Evolutionary conservation across 30 jellyfish, hydroid and myxozoan species (phyloP), one percentile per base, ranked within the genome.

Genomic region (Morbakka virulenta): DNA sequence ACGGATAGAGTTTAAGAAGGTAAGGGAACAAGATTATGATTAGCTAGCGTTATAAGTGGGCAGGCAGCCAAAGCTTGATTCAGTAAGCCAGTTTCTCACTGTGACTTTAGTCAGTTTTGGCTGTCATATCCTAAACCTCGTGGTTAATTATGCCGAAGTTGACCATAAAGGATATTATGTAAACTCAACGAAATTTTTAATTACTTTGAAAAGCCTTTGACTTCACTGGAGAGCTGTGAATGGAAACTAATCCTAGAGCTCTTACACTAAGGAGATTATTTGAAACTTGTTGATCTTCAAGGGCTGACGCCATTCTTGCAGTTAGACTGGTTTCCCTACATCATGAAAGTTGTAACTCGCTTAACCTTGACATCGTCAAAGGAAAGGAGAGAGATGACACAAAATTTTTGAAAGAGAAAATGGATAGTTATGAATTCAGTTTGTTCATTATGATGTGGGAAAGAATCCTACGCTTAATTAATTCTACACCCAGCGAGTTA

Each of bases 321-420:
- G 68, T 79, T 35, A 65, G 90, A 79, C 51, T 41, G 83, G n/a
- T 79, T 64, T 79, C 90, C 83, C 3, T 76, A 31, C 20, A 79
- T 64, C 2, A 48, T 79, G 90, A 26, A 51, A 24, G 28, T 79
- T 67, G 30, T 64, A 14, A 65, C 89, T 25, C 82, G 65, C 52
- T 2, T 63, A 3, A 28, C 66, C 65, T 78, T 78, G 67, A 48
- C 83, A 31, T 66, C 80, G 33, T 47, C 28, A 26, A 64, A 50
- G 1, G 30, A 79, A 21, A 52, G 9, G 86, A 75, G 48, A 0
- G 87, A 11, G 79, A 75, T 1, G 41, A 52, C 34, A 77, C 87
- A 52, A 32, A 32, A 11, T 14, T 66, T 9, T 34, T 75, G 50
- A 35, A 29, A 64, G 50, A 22, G 35, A 35, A 22, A 61, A 65